These are phyloP conservation scores for Ophion slaviceki DNA, from an alignment of 2,888 invertebrate genomes.

Conservation along the genomic window DNA sequence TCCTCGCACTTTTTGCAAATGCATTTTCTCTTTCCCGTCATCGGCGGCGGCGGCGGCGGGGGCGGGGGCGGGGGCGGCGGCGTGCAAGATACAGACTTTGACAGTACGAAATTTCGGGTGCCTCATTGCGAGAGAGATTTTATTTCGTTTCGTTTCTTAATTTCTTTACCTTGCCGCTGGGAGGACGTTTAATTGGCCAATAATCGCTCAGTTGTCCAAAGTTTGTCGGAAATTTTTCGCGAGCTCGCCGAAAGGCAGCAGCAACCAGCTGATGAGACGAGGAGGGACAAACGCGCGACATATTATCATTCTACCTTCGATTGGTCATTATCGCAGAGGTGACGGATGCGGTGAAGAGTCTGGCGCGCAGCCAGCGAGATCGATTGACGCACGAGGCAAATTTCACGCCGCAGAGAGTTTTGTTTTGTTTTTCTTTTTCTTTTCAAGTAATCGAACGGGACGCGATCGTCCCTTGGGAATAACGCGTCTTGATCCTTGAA, in stretches of 20 bases:
- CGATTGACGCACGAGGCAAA: not conserved
- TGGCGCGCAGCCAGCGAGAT: too few relatives aligned
- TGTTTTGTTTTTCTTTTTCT: conserved; percentile 2
- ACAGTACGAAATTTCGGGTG: not conserved
- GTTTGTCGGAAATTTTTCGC: conserved; percentile 78
- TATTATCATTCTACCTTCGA: conserved; percentile 7
- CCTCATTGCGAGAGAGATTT: not conserved
- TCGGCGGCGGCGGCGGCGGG: not conserved
- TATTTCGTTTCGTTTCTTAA: not conserved
- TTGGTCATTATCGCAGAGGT: not conserved
- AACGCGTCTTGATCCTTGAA: too few relatives aligned
- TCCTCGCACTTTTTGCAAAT: conserved; percentile 57
- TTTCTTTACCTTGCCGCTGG: conserved; percentile 36
- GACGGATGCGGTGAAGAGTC: not conserved
- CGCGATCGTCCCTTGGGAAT: too few relatives aligned
- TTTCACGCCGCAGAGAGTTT: not conserved
- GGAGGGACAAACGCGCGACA: conserved; percentile 67
- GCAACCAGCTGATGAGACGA: conserved; percentile 77
- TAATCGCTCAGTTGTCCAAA: conserved; percentile 47
- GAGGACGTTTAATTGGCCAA: conserved; percentile 33
- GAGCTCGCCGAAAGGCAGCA: conserved; percentile 79
- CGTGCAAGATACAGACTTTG: conserved; percentile 14
- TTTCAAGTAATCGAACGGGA: not conserved
- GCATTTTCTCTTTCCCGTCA: too few relatives aligned
- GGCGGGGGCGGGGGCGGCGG: conserved; percentile 12